Evolutionary conservation across 2,888 invertebrate genomes (phyloP), one percentile per base, ranked within the genome.

Genomic region (Perdita meconis): DNA sequence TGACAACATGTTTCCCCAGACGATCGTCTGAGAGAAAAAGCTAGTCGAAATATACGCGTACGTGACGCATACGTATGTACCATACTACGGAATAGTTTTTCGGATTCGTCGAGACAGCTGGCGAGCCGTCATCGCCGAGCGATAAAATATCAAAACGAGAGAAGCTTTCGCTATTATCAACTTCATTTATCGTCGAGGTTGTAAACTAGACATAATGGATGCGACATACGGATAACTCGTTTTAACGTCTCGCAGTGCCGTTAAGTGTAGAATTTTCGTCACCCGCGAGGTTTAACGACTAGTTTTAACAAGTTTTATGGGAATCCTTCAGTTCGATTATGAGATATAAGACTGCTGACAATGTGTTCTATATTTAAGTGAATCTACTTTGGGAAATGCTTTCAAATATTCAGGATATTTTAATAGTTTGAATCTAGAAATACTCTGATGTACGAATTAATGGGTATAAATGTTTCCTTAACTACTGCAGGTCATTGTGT

Each of bases 1-100:
- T 84, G 87, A 87, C 84, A 86, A 87, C 86, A 81, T 80, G 83
- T 78, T 68, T 86, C 83, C 87, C 88, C 36, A 70, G 85, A 81
- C 82, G 73, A 64, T 80, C 81, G 80, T 86, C 79, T 50, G 66
- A 30, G 26, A 51, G 72, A 76, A 67, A 82, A 84, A 74, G 75
- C 78, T 55, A 60, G 66, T 66, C 63, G 42, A 60, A 66, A 70
- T 73, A 61, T 51, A 61, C 38, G 66, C 16, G 57, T 56, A 50
- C 44, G 26, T 68, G 44, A 24, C n/a, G 64, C 42, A 36, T 36
- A 42, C 51, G n/a, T n/a, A n/a, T n/a, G n/a, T n/a, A n/a, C n/a
- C n/a, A 24, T 40, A 12, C n/a, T 12, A 8, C 1, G 36, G 44
- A 40, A 53, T 22, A 50, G 16, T 38, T 44, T 40, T 19, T 24